A percentile compares a stretch with the other conserved stretches of the same genome.
phyloP scores from a whole-genome alignment of 1,140 invertebrate genomes.

The Hycleus phaleratus region DNA sequence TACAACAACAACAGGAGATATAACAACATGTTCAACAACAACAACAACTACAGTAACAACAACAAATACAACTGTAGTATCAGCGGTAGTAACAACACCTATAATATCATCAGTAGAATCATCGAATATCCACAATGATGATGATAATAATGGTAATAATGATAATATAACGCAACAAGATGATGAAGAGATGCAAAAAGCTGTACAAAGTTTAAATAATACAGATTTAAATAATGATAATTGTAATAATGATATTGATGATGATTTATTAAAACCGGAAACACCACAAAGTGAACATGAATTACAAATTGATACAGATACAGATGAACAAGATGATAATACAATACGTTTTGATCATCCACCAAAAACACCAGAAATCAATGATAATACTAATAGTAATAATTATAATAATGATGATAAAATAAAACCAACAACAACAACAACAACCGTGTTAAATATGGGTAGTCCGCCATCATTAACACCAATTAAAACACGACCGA shows the following conservation, averaged over 20 bases:
- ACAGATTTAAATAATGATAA: slow-evolving; percentile 54
- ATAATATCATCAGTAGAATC: too few species aligned
- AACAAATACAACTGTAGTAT: too few species aligned
- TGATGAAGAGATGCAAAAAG: slow-evolving; percentile 69
- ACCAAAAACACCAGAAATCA: slow-evolving; percentile 41
- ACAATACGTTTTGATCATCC: slow-evolving; percentile 37
- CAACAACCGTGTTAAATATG: slow-evolving; percentile 23
- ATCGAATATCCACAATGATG: neutral
- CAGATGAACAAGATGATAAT: slow-evolving; percentile 53
- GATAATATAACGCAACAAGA: slow-evolving; percentile 54
- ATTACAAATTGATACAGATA: slow-evolving; percentile 80
- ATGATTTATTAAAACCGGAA: slow-evolving; percentile 56
- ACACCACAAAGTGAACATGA: slow-evolving; percentile 78
- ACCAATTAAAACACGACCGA: slow-evolving; percentile 27
- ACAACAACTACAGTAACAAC: too few species aligned
- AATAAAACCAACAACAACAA: slow-evolving; percentile 13
- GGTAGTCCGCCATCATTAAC: slow-evolving; percentile 36
- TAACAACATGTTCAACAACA: too few species aligned
- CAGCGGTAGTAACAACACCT: too few species aligned
- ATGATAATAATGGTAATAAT: slow-evolving; percentile 35
- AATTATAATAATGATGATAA: slow-evolving; percentile 18
- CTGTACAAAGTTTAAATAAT: slow-evolving; percentile 64
- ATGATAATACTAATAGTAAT: slow-evolving; percentile 40
- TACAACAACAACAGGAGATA: slow-evolving; percentile 12
- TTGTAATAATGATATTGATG: too few species aligned